Conservation (phyloP, 2,113 vertebrate genomes). For the Ivindomyrus marchei region DNA sequence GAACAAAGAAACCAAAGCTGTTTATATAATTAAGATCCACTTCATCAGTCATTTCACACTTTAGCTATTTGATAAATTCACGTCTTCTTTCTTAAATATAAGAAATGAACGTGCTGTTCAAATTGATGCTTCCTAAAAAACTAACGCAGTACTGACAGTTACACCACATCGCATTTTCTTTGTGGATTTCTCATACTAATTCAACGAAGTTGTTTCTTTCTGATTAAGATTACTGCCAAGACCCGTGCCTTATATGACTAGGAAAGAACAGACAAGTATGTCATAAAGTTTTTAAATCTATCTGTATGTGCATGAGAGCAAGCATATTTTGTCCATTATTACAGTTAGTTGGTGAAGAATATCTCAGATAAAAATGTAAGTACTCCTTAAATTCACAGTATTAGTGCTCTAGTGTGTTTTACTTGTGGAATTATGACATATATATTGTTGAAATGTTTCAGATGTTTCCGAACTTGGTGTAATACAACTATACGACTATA, state of each 20-base stretch:
- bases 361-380: not conserved
- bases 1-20: not conserved
- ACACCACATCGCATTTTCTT: slow-evolving; percentile 31
- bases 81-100: not conserved
- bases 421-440: not conserved
- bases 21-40: not conserved
- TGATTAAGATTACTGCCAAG: slow-evolving; percentile 37
- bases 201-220: slow-evolving; percentile 39
- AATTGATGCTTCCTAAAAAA: not conserved
- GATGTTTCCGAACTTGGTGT: not conserved
- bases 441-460: not conserved
- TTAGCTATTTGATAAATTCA: not conserved
- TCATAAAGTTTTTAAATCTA: not conserved
- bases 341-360: not conserved
- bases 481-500: not conserved
- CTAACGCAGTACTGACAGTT: slow-evolving; percentile 1
- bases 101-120: not conserved
- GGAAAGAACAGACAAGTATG: not conserved
- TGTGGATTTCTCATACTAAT: slow-evolving; percentile 42
- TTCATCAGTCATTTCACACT: not conserved
- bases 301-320: not conserved
- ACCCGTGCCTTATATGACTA: slow-evolving; percentile 34
- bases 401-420: not conserved
- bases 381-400: not conserved
- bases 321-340: not conserved